Base-by-base conservation (phyloP, 2,888 invertebrate species). In the Stenurella melanura region DNA sequence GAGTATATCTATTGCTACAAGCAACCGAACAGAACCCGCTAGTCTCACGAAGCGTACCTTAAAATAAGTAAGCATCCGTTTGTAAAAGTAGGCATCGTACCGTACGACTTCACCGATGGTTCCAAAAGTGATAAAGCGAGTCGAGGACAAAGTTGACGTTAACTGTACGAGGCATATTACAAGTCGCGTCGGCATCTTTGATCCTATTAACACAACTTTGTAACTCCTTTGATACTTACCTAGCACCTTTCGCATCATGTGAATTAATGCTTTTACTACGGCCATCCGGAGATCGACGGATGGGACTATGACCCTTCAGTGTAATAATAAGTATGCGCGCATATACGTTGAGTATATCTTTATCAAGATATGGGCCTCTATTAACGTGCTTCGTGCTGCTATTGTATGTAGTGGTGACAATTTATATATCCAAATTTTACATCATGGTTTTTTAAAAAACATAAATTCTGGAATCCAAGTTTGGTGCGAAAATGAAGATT, bases 151-250 rank as follows among this genome's bases (percentile, higher is more conserved):
- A 42, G 61, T 60, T 63, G 72, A 72, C 72, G 72, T 63, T 58
- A 72, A 72, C 61, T 19, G 26, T 63, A 72, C 72, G 61, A 72
- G 18, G 63, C 72, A 54, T 63, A 54, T 63, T 72, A 72, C 61
- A 72, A 50, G 50, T 30, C n/a, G 18, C 72, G 81, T 78, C 81
- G 81, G 81, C 78, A 60, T 70, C 81, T 81, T 81, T 81, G 81
- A 81, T 78, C 77, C 75, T 71, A 79, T 81, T 81, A 81, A 79
- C 78, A 78, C 75, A 76, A 73, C 80, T 77, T 66, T 63, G 74
- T 68, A 61, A 68, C 67, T 74, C 50, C 68, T 72, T 74, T 74
- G 61, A 74, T 68, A 68, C 61, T 68, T 26, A 68, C 54, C 74
- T 74, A 74, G 61, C 74, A 74, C 74, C 74, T 74, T 68, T 74